Evolutionary conservation across 2,888 invertebrate genomes (phyloP).

Genomic region (Esperia sulphurella): DNA sequence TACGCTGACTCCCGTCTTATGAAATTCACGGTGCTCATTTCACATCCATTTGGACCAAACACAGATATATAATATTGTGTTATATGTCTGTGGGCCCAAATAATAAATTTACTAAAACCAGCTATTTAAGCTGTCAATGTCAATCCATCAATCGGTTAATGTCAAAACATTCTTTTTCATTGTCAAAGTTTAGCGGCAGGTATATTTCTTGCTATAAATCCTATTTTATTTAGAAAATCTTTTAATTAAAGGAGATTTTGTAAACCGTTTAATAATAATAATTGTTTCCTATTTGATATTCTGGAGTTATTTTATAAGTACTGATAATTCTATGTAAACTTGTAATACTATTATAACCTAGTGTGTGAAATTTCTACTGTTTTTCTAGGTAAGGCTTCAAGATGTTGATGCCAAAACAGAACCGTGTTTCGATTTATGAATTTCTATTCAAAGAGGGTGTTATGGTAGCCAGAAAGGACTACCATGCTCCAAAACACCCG

Average conservation of each 20-base stretch:
- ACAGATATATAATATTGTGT: too few species aligned
- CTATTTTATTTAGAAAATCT: slow-evolving; percentile 22
- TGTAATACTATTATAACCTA: slow-evolving; percentile 37
- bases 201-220: slow-evolving; percentile 30
- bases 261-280: not conserved
- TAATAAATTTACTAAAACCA: too few species aligned
- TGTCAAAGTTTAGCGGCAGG: slow-evolving; percentile 47
- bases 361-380: slow-evolving; percentile 27
- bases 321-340: slow-evolving; percentile 1
- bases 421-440: slow-evolving; percentile 97
- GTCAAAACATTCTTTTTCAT: slow-evolving; percentile 30
- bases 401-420: slow-evolving; percentile 99
- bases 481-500: slow-evolving; percentile 98
- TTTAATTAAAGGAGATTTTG: not conserved
- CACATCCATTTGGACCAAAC: too few species aligned
- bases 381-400: slow-evolving; percentile 78
- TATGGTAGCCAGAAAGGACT: slow-evolving; percentile 99
- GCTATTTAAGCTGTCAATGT: slow-evolving; percentile 9
- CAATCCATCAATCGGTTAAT: slow-evolving; percentile 4
- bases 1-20: not conserved
- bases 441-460: slow-evolving; percentile 99
- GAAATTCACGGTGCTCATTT: not conserved
- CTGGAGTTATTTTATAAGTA: slow-evolving; percentile 5
- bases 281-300: not conserved
- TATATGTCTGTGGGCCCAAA: too few species aligned